Evolutionary conservation across 2,113 vertebrate genomes (phyloP).

Genomic region (Notechis scutatus): DNA sequence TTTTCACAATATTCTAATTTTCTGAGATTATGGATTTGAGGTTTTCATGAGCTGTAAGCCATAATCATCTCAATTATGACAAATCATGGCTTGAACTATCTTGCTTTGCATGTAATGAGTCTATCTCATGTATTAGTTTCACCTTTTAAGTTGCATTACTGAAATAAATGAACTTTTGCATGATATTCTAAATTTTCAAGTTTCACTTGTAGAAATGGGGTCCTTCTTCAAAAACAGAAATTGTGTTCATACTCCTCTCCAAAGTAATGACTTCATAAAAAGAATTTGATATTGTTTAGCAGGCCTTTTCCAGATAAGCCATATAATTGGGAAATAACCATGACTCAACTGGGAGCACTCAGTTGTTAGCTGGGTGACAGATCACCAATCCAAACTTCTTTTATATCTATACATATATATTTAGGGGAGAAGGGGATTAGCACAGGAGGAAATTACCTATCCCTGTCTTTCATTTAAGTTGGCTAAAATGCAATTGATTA

Average conservation of each 20-base stretch:
- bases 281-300: not conserved
- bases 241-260: not conserved
- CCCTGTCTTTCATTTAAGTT: not conserved
- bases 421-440: not conserved
- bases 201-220: not conserved
- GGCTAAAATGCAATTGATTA: not conserved
- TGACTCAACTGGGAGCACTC: not conserved
- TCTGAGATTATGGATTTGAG: no score
- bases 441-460: not conserved
- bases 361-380: not conserved
- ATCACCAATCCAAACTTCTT: not conserved
- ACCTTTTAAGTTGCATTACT: no score
- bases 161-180: no score
- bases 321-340: not conserved
- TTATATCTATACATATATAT: not conserved
- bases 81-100: no score
- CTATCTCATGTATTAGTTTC: no score
- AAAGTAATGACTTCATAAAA: not conserved
- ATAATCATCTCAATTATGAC: no score
- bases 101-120: no score
- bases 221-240: not conserved
- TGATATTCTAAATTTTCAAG: no score
- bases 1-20: no score
- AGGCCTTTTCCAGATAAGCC: not conserved
- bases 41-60: no score